Base-by-base conservation (phyloP, 2,888 invertebrate genomes). In the Drosophila nigricruria region DNA sequence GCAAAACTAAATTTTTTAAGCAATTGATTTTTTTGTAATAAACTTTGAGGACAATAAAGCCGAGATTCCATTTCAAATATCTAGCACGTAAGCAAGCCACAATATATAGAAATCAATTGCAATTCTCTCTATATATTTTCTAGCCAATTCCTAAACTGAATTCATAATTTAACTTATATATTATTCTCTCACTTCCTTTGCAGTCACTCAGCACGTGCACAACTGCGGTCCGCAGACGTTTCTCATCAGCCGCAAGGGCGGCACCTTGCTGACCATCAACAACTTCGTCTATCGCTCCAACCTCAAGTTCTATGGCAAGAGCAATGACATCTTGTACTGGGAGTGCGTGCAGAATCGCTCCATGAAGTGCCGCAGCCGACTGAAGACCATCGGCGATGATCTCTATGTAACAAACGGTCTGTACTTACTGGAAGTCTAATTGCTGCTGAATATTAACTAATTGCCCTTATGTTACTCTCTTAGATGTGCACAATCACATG, bases 271-370 rank as follows among this genome's bases (percentile, higher is more conserved):
- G 34, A 92, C 92, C 40, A 91, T 93, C 49, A 92, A 93, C 64
- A 91, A 93, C 68, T 93, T 91, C 65, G 85, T 93, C 20, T 93
- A 93, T 73, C 91, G 93, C 43, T 93, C 93, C 32, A 93, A 93
- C 89, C 89, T 92, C 30, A 92, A 92, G 68, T 87, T 92, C 34
- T 92, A 91, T 63, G 93, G 93, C 25, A 90, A 91, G 8, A 78
- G 86, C 60, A 81, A 82, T 50, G 91, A 93, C 57, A 92, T 92
- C 64, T 88, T 93, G n/a, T 93, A 93, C 52, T 93, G 93, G 93
- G 93, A 93, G 77, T 93, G 93, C 60, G 92, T 93, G 27, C 92
- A 93, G 47, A 93, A 93, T 78, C 91, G 93, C n/a, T 92, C 92
- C 3, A 91, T 88, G 59, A 93, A 93, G 73, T 93, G 93, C 61